Evolutionary conservation across 2,113 vertebrate genomes (phyloP), one percentile per base, ranked within the genome.

Genomic region (Microtus pennsylvanicus): DNA sequence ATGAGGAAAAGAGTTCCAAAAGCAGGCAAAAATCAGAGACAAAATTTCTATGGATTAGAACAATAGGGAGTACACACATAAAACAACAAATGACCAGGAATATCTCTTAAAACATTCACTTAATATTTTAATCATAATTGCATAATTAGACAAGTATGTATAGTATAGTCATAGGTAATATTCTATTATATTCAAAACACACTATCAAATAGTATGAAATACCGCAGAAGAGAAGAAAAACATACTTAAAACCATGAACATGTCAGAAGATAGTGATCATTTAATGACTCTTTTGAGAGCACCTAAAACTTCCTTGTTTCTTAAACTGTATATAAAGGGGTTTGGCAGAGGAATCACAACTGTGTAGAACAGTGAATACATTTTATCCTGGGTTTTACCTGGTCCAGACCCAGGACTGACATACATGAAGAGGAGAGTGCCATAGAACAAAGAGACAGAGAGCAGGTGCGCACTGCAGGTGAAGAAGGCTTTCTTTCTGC

Each of bases 401-500:
- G 58, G 28, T 0, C 17, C 77, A 72, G 94, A 96, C 21, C 91
- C 91, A 52, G 89, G 87, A 8, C 4, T 5, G 17, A 97, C 93
- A 81, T 95, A 96, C 93, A 94, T 96, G n/a, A 97, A 76, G 35
- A 95, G 94, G 45, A 97, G 82, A 3, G 95, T 95, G 2, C 96
- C 96, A 45, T 96, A 97, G 50, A 97, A 98, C 85, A 98, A 81
- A 35, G 33, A 91, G 1, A 98, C 96, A 89, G 95, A 95, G 0
- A 94, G 70, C 19, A 97, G 85, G 19, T 98, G 97, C 7, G 96
- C 95, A 19, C n/a, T n/a, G n/a, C n/a, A n/a, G n/a, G n/a, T n/a
- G n/a, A n/a, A n/a, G n/a, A n/a, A n/a, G n/a, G n/a, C n/a, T n/a
- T n/a, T n/a, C n/a, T n/a, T n/a, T n/a, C n/a, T n/a, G n/a, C n/a